phyloP scores from a whole-genome alignment of 2,797 vertebrate genomes.

The Ataeniobius toweri region DNA sequence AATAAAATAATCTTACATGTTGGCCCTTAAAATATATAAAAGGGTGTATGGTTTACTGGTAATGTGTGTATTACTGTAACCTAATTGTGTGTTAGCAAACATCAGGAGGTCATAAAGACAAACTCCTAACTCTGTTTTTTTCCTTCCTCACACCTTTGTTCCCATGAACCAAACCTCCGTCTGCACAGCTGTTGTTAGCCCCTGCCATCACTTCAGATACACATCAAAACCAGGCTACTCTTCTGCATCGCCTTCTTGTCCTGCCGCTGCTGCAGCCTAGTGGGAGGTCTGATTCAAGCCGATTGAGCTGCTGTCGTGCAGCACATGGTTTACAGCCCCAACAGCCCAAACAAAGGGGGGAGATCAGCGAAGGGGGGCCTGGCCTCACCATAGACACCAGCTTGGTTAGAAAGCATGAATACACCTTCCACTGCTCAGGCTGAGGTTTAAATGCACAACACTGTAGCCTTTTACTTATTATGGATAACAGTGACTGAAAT shows the following conservation, averaged over 20 bases:
- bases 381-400: slow-evolving; percentile 64
- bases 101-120: not conserved
- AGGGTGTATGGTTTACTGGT: not conserved
- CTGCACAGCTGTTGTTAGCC: slow-evolving; percentile 58
- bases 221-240: slow-evolving; percentile 17
- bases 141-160: slow-evolving; percentile 12
- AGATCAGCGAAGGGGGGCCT: slow-evolving; percentile 42
- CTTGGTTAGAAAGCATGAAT: slow-evolving; percentile 46
- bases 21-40: not conserved
- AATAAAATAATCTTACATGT: not conserved
- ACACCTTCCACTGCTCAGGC: not conserved
- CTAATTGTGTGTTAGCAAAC: not conserved
- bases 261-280: slow-evolving; percentile 41
- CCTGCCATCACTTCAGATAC: not conserved
- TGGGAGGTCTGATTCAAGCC: slow-evolving; percentile 72
- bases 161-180: slow-evolving; percentile 41
- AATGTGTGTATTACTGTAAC: not conserved
- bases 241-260: slow-evolving; percentile 19
- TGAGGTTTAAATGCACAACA: slow-evolving; percentile 18
- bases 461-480: slow-evolving; percentile 7
- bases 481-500: not conserved
- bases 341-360: slow-evolving; percentile 53
- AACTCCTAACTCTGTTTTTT: slow-evolving; percentile 14
- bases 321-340: slow-evolving; percentile 74
- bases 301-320: slow-evolving; percentile 68